Base-by-base conservation (phyloP, 2,888 invertebrate genomes). In the Tridacna gigas region DNA sequence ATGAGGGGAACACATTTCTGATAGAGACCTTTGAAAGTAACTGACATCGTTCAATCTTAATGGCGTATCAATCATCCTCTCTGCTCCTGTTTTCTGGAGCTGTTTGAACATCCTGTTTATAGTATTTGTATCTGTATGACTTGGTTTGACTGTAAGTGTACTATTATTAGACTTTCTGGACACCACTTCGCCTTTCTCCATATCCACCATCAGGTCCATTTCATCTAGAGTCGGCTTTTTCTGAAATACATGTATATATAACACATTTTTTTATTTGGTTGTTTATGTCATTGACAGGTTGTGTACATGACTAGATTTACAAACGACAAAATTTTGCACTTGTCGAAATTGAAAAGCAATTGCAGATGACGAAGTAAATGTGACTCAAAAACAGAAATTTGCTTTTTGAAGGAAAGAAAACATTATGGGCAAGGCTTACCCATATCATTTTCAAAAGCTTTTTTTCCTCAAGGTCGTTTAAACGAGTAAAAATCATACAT, bases 131-230 rank as follows among this genome's bases (percentile, higher is more conserved):
- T 25, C 47, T 25, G 51, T 11, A 15, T 5, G 9, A 20, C 51
- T 25, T 7, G 71, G 51, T 71, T 71, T 71, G 63, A 63, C 63
- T 3, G 15, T 5, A 9, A 63, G 63, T 22, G 63, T 75, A 45
- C 63, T 75, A 11, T 28, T 63, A n/a, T 63, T 65, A 5, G 61
- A 47, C 47, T 61, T 63, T 45, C 63, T 63, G n/a, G 78, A 77
- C 5, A 88, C 88, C 15, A 89, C 82, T 61, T 89, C 83, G 4
- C 89, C 89, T 65, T 80, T 84, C 66, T 89, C 88, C 26, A 89
- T 84, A 67, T 89, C 89, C 20, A 89, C 82, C 60, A 80, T 83
- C 15, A 89, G 80, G 73, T 89, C 87, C 67, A 86, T 76, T 63
- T 89, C 87, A n/a, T 82, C 87, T 3, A 89, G 82, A 0, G 86